Evolutionary conservation across 2,113 vertebrate genomes (phyloP).

Genomic region (Taurulus bubalis): DNA sequence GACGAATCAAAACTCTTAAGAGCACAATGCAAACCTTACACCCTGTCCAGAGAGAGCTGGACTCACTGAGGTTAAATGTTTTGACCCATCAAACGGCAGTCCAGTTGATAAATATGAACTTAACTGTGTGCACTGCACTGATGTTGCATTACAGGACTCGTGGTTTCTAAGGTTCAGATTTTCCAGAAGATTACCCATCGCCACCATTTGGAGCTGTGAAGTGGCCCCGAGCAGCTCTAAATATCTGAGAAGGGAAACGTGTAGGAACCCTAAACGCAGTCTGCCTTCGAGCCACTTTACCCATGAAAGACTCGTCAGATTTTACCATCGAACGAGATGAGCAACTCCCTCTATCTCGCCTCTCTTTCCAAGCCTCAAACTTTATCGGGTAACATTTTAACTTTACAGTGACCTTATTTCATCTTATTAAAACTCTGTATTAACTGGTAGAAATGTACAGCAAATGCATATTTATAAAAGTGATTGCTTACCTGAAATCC

Average conservation of each 20-base stretch:
- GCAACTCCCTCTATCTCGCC: slow-evolving; percentile 20
- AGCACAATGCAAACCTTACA: slow-evolving; percentile 42
- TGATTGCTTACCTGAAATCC: slow-evolving; percentile 30
- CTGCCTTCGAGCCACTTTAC: not conserved
- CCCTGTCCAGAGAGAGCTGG: slow-evolving; percentile 1
- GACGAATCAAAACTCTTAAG: slow-evolving; percentile 27
- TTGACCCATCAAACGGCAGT: not conserved
- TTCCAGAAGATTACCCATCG: slow-evolving; percentile 15
- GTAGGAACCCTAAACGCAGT: slow-evolving; percentile 24
- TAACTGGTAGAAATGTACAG: slow-evolving; percentile 44
- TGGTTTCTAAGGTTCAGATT: slow-evolving; percentile 44
- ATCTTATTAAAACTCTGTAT: slow-evolving; percentile 39
- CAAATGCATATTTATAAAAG: slow-evolving; percentile 48
- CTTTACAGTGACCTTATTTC: slow-evolving; percentile 64
- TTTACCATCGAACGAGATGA: not conserved
- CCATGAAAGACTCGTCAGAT: not conserved
- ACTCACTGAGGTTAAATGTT: not conserved
- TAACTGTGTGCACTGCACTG: slow-evolving; percentile 4
- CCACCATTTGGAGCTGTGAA: slow-evolving; percentile 11
- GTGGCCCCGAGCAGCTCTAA: slow-evolving; percentile 21
- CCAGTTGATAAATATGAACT: slow-evolving; percentile 23
- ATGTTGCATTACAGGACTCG: not conserved
- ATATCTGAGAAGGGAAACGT: slow-evolving; percentile 14
- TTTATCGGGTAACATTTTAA: slow-evolving; percentile 37
- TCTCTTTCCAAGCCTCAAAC: slow-evolving; percentile 59